Evolutionary conservation across 2,888 invertebrate species (phyloP).

Genomic region (Nomada lathburiana): DNA sequence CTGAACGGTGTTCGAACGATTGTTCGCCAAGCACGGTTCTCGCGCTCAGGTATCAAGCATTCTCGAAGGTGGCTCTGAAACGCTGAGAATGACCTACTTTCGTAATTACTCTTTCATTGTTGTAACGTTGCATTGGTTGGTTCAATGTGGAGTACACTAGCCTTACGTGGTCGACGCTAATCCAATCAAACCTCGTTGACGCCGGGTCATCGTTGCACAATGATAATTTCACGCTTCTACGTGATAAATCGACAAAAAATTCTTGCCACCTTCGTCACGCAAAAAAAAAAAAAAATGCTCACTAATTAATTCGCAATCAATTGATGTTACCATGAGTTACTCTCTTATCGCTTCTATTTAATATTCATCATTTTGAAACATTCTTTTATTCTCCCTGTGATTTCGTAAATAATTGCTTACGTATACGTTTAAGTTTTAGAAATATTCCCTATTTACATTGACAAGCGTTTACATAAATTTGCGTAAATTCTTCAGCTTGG

Average conservation of each 20-base stretch:
- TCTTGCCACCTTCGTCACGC: background rate
- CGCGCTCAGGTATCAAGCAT: slow-evolving; percentile 47
- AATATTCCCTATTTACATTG: too few species aligned
- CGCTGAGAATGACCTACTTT: slow-evolving; percentile 64
- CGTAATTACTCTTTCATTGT: slow-evolving; percentile 66
- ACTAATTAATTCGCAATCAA: background rate
- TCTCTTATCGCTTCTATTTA: too few species aligned
- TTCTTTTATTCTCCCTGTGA: too few species aligned
- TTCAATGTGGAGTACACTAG: slow-evolving; percentile 28
- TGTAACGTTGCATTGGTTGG: slow-evolving; percentile 44
- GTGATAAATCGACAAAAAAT: slow-evolving; percentile 17
- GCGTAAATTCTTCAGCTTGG: too few species aligned
- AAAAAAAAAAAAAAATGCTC: background rate
- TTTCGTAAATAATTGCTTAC: too few species aligned
- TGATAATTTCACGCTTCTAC: slow-evolving; percentile 28
- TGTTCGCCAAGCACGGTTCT: background rate
- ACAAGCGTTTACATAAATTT: too few species aligned
- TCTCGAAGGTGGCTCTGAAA: slow-evolving; percentile 54
- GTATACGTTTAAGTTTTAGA: too few species aligned
- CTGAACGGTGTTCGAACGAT: background rate
- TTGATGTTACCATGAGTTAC: too few species aligned
- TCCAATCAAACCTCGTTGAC: slow-evolving; percentile 60
- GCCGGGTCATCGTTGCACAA: slow-evolving; percentile 45
- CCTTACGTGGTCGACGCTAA: slow-evolving; percentile 57
- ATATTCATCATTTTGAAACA: too few species aligned